A percentile compares a stretch with the other conserved stretches of the same genome.
Evolutionary conservation across 1,140 invertebrate species (phyloP).

Genomic region (Diabrotica undecimpunctata): DNA sequence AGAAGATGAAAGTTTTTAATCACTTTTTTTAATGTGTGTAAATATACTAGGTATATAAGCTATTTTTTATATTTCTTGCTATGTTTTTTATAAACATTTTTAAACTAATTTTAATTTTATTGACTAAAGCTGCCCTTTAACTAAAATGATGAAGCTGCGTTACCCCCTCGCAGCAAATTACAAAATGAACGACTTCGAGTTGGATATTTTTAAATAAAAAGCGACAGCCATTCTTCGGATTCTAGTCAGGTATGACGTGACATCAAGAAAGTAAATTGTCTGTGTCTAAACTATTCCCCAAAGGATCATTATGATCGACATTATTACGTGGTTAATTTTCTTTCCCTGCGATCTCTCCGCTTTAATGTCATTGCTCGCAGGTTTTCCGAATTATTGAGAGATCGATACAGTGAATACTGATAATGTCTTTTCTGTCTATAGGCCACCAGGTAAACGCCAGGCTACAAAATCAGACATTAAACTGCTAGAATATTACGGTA

Average conservation of each 20-base stretch:
- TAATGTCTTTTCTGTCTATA: not conserved
- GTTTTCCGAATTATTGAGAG: constrained; percentile 2
- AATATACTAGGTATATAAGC: too few relatives aligned
- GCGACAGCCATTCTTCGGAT: constrained; percentile 9
- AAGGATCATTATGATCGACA: constrained; percentile 30
- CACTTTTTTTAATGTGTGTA: too few relatives aligned
- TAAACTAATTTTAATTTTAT: too few relatives aligned
- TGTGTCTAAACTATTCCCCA: constrained; percentile 22
- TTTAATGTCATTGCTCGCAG: constrained; percentile 25
- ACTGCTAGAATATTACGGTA: too few relatives aligned
- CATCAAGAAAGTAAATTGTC: constrained; percentile 26
- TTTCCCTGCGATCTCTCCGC: constrained; percentile 22
- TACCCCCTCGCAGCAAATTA: too few relatives aligned
- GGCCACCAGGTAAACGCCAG: too few relatives aligned
- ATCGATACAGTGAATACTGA: constrained; percentile 2
- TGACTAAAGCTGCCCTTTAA: too few relatives aligned
- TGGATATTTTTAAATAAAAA: not conserved
- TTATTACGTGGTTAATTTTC: constrained; percentile 32
- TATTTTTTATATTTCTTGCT: too few relatives aligned
- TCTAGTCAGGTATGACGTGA: constrained; percentile 26
- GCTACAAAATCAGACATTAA: too few relatives aligned
- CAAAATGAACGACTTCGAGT: not conserved
- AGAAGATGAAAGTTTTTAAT: too few relatives aligned
- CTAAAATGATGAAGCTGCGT: too few relatives aligned
- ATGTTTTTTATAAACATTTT: too few relatives aligned